These are phyloP conservation scores for Ormia ochracea DNA, from an alignment of 2,888 invertebrate genomes.

Conservation along the genomic window DNA sequence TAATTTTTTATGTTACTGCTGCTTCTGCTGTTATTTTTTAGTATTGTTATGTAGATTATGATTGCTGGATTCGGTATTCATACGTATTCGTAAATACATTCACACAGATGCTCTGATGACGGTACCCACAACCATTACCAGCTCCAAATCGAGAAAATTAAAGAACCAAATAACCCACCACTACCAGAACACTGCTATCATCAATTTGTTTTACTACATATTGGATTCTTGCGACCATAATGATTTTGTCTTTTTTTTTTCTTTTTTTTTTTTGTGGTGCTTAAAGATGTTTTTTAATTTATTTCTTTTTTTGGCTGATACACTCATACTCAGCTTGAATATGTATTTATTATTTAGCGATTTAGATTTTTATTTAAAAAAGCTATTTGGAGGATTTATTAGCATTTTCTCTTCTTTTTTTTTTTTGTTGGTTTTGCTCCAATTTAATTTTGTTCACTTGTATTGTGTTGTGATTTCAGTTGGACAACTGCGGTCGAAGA, in stretches of 20 bases:
- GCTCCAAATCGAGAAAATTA: conserved; percentile 2
- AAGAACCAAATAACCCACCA: neutral
- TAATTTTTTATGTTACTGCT: conserved; percentile 68
- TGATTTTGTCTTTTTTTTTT: conserved; percentile 57
- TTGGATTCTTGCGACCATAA: conserved; percentile 57
- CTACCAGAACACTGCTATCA: conserved; percentile 45
- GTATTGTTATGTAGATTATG: conserved; percentile 69
- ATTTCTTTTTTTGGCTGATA: conserved; percentile 45
- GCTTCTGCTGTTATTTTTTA: conserved; percentile 7
- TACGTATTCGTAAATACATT: conserved; percentile 8
- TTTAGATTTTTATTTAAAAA: conserved; percentile 31
- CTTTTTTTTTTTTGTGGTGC: neutral
- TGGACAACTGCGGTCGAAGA: conserved; percentile 60
- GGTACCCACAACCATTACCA: conserved; percentile 49
- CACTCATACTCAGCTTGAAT: neutral
- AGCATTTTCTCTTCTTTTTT: no score
- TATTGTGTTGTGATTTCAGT: conserved; percentile 47
- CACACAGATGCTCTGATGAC: conserved; percentile 29
- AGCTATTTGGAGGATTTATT: conserved; percentile 60
- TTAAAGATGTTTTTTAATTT: conserved; percentile 29
- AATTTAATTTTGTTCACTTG: conserved; percentile 35
- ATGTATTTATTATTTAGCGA: conserved; percentile 11
- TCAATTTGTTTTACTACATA: conserved; percentile 53
- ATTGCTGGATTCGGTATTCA: conserved; percentile 57
- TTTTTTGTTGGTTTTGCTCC: conserved; percentile 4